Base-by-base conservation (phyloP, 2,888 invertebrate species). In the Diplazon laetatorius region DNA sequence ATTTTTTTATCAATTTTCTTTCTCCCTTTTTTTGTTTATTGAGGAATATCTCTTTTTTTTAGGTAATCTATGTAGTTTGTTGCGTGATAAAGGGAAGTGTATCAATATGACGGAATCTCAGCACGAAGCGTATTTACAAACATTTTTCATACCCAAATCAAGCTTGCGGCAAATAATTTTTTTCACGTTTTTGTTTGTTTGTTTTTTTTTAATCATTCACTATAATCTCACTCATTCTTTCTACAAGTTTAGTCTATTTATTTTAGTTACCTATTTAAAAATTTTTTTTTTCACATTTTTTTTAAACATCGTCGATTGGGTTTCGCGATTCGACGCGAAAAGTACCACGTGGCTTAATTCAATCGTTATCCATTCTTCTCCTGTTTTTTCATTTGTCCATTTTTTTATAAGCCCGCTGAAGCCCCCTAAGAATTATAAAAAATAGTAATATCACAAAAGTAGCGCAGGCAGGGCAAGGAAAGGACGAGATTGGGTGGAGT, bases 381-480 rank as follows among this genome's bases (percentile, higher is more conserved):
- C 6, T 30, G 2, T 5, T 62, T 60, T 30, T 37, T 14, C 48
- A 60, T 74, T 50, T 44, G 25, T 22, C 50, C 20, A 39, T 9
- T 59, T 50, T 66, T 71, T 79, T 76, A 79, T 73, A 82, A 82
- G 82, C 82, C 80, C 72, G 70, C 78, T 30, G 6, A 30, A 84
- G 86, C 85, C 86, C 82, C 85, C 85, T 87, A 88, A 86, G 86
- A 87, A 87, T 86, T 86, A 87, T 87, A 88, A 84, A 89, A 89
- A 88, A 88, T 87, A 89, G 85, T 87, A 89, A 89, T 89, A 90
- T 90, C 89, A 89, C 89, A 89, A 89, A 90, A 89, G 86, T 87
- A 82, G 87, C 85, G 85, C 86, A 86, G 89, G 87, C 89, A 89
- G 88, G 76, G 87, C 82, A 84, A 84, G 88, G 87, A 88, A 86